Base-by-base conservation (phyloP, 2,888 invertebrate species). In the Euplexia lucipara region DNA sequence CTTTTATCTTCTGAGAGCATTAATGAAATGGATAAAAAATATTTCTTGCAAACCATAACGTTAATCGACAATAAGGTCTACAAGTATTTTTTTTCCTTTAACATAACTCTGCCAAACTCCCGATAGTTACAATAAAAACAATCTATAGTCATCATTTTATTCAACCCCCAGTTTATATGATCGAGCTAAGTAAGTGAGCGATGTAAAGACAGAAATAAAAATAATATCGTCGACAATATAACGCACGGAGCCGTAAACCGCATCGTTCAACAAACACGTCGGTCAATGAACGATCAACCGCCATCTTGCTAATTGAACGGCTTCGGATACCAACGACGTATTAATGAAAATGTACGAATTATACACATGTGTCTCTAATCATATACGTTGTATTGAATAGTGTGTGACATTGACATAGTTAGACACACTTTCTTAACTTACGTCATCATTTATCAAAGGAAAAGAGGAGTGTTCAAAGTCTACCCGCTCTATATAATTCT, bases 211-310 rank as follows among this genome's bases (percentile, higher is more conserved):
- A 61, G 59, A 71, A 81, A 86, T 84, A 83, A 84, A 85, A 81
- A 86, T 84, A 86, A 87, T 83, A 74, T 72, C 56, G 68, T 61
- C 61, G 79, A 76, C 87, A 82, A 90, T 91, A 91, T 91, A 90
- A 86, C 86, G 83, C 88, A 90, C 83, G 85, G 83, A 77, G 80
- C 83, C 84, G 84, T 91, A 91, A 91, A 91, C 77, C 74, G 70
- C 72, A 77, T 74, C 77, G 75, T 75, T 84, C 56, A 53, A 65
- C 82, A 74, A 82, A 82, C 86, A 88, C 89, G 87, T 82, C 82
- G 75, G 75, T 78, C 84, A 83, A 83, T 73, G 75, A 79, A 85
- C 87, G 88, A 89, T 91, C 89, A 89, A 85, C 77, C 77, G 81
- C 82, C 67, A 37, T 42, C 75, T 78, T 51, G 32, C 75, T 86